phyloP scores from a whole-genome alignment of 2,888 invertebrate genomes.

The Xestobium rufovillosum region DNA sequence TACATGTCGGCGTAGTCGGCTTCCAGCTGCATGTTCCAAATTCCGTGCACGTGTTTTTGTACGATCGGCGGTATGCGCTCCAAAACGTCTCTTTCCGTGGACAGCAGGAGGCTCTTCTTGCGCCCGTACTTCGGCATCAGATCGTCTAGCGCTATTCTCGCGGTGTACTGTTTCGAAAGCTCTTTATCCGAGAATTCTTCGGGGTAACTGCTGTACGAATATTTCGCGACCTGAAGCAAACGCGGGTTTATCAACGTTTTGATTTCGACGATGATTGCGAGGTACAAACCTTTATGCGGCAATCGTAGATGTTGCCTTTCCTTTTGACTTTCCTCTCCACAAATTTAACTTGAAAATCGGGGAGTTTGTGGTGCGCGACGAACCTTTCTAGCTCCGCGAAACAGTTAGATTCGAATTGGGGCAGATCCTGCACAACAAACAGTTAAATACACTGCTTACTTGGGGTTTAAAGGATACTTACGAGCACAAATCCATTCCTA shows the following conservation, averaged over 20 bases:
- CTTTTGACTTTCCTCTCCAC: background rate
- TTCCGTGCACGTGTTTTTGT: slow-evolving; percentile 41
- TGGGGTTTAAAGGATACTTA: no score
- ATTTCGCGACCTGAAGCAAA: slow-evolving; percentile 33
- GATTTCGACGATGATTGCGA: no score
- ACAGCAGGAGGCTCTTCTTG: slow-evolving; percentile 28
- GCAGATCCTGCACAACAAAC: background rate
- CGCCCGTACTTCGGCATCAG: slow-evolving; percentile 32
- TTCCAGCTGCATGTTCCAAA: slow-evolving; percentile 46
- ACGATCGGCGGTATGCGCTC: slow-evolving; percentile 42
- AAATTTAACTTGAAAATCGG: background rate
- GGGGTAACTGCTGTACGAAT: slow-evolving; percentile 43
- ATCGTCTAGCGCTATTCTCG: slow-evolving; percentile 39
- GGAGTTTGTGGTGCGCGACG: background rate
- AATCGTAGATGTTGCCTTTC: background rate
- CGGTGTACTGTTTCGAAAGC: slow-evolving; percentile 41
- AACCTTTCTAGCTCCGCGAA: background rate
- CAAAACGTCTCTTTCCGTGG: slow-evolving; percentile 32
- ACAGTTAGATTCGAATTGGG: background rate
- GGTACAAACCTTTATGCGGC: background rate
- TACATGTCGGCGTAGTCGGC: slow-evolving; percentile 51
- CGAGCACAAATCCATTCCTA: no score
- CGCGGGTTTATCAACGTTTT: slow-evolving; percentile 3
- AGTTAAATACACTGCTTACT: no score
- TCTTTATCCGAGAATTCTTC: slow-evolving; percentile 37